These are phyloP conservation scores for Phortica variegata DNA, from an alignment of 1,140 invertebrate genomes.

Conservation along the genomic window DNA sequence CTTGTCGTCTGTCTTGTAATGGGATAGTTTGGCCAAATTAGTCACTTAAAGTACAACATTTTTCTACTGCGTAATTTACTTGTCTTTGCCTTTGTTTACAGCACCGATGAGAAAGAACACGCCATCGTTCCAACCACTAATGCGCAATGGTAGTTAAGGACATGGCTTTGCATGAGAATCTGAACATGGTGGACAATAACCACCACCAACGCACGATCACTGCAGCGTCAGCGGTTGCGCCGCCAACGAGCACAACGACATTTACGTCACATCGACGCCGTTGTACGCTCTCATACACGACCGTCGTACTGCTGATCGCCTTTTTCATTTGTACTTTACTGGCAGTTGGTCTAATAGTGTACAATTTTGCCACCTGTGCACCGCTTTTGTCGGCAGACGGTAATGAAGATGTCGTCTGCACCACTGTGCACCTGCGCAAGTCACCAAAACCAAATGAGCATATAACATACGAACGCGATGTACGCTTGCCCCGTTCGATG, in stretches of 20 bases:
- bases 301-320: constrained; percentile 34
- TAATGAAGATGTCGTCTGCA: constrained; percentile 41
- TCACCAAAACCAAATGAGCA: constrained; percentile 30
- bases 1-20: too few species aligned
- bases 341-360: constrained; percentile 67
- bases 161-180: constrained; percentile 40
- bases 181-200: constrained; percentile 36
- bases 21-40: too few species aligned
- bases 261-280: constrained; percentile 28
- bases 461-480: constrained; percentile 59
- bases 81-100: too few species aligned
- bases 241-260: constrained; percentile 24
- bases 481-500: constrained; percentile 68
- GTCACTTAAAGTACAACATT: too few species aligned
- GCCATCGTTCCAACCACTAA: too few species aligned
- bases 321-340: constrained; percentile 46
- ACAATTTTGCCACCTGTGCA: constrained; percentile 68
- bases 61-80: too few species aligned
- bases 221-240: not conserved
- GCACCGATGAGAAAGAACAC: too few species aligned
- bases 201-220: constrained; percentile 14
- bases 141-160: constrained; percentile 40
- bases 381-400: constrained; percentile 48
- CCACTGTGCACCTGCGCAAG: constrained; percentile 57
- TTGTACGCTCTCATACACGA: constrained; percentile 34